Conservation (phyloP, 2,888 invertebrate genomes). For the Xanthia togata region DNA sequence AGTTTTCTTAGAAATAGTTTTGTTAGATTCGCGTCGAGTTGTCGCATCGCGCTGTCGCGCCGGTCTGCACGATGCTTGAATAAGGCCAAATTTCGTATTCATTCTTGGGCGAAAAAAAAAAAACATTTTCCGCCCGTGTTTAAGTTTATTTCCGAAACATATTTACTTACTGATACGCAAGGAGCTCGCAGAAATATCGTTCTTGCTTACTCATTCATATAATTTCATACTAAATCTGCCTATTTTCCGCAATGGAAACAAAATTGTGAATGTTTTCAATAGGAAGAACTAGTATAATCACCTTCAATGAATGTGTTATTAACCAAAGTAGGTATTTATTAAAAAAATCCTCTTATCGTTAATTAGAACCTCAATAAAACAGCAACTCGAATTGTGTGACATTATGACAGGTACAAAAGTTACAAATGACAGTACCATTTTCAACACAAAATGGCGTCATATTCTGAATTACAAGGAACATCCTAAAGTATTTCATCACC, state of each 20-base stretch:
- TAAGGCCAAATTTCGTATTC: background rate
- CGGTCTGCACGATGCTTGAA: background rate
- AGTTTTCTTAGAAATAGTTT: too few species aligned
- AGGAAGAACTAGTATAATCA: background rate
- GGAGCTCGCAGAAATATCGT: background rate
- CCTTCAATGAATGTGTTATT: background rate
- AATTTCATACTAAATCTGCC: background rate
- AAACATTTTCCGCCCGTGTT: background rate
- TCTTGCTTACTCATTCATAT: background rate
- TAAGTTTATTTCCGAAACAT: background rate
- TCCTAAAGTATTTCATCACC: constrained; percentile 43
- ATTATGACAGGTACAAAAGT: constrained; percentile 21
- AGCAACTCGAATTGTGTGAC: background rate
- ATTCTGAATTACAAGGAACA: constrained; percentile 39
- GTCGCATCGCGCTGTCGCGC: too few species aligned
- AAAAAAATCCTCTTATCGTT: background rate
- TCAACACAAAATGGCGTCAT: constrained; percentile 27
- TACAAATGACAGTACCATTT: constrained; percentile 30
- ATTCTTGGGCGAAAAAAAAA: background rate
- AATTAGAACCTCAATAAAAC: constrained; percentile 7
- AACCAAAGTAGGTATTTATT: constrained; percentile 3
- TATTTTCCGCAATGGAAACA: background rate
- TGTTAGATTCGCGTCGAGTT: too few species aligned
- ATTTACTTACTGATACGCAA: background rate
- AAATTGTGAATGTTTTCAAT: background rate